Evolutionary conservation across 2,113 vertebrate species (phyloP).

Genomic region (Lucifuga dentata): DNA sequence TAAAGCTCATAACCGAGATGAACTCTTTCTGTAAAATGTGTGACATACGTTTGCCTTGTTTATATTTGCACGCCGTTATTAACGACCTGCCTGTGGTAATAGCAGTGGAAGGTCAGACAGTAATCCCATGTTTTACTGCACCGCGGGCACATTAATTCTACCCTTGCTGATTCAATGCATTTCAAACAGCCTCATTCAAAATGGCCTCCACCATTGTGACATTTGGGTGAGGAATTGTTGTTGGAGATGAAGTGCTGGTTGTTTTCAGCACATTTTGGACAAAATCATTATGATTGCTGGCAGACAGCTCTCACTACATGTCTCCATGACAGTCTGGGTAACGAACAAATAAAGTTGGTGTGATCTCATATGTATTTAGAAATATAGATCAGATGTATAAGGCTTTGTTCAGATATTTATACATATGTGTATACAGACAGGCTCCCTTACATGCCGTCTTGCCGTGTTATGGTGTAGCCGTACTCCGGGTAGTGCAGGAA

Average conservation of each 20-base stretch:
- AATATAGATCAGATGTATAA: slow-evolving; percentile 22
- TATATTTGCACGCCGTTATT: slow-evolving; percentile 62
- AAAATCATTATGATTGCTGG: slow-evolving; percentile 39
- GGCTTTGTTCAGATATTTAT: background rate
- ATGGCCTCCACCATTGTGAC: slow-evolving; percentile 71
- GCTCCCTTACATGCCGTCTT: slow-evolving; percentile 94
- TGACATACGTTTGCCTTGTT: slow-evolving; percentile 57
- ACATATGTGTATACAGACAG: slow-evolving; percentile 18
- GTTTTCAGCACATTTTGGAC: slow-evolving; percentile 47
- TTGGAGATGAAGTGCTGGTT: slow-evolving; percentile 57
- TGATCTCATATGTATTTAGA: slow-evolving; percentile 22
- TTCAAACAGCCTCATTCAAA: slow-evolving; percentile 78
- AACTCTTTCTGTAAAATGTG: slow-evolving; percentile 37
- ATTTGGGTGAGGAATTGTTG: slow-evolving; percentile 79
- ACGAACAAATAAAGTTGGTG: background rate
- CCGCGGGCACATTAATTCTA: slow-evolving; percentile 74
- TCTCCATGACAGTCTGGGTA: slow-evolving; percentile 7
- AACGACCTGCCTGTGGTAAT: slow-evolving; percentile 51
- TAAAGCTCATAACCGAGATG: slow-evolving; percentile 27
- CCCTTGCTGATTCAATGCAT: slow-evolving; percentile 79
- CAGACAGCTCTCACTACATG: slow-evolving; percentile 18
- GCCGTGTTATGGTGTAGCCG: slow-evolving; percentile 94
- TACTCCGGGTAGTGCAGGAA: slow-evolving; percentile 94
- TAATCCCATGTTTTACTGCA: slow-evolving; percentile 79
- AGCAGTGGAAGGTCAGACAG: slow-evolving; percentile 74